A percentile compares a stretch with the other conserved stretches of the same genome.
These are phyloP conservation scores for Parasteatoda tepidariorum DNA, from an alignment of 1,140 invertebrate species.

Conservation along the genomic window DNA sequence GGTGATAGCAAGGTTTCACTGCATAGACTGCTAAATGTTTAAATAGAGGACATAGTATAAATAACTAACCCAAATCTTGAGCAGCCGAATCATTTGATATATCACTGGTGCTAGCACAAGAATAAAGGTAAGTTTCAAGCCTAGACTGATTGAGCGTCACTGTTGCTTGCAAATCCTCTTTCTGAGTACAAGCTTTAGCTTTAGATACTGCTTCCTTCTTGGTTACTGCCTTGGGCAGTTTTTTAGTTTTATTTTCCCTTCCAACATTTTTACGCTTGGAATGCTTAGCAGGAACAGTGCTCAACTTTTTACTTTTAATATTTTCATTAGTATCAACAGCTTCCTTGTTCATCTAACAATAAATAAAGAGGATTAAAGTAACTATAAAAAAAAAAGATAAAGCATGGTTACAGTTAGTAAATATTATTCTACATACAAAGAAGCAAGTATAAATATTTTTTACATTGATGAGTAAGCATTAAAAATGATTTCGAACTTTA, in stretches of 20 bases:
- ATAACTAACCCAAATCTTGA: not conserved
- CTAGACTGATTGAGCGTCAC: not conserved
- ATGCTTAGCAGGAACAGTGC: not conserved
- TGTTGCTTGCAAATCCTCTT: not conserved
- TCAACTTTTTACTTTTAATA: too few relatives aligned
- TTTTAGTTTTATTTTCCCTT: not conserved
- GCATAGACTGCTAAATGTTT: not conserved
- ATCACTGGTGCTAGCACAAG: not conserved
- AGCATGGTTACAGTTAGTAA: too few relatives aligned
- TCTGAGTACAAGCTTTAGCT: not conserved
- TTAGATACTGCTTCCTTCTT: not conserved
- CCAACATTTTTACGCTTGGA: not conserved
- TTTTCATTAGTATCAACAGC: too few relatives aligned
- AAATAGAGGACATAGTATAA: not conserved
- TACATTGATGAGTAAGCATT: too few relatives aligned
- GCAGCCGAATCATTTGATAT: not conserved
- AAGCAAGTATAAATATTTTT: too few relatives aligned
- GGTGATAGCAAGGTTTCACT: too few relatives aligned
- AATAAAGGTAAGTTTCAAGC: not conserved
- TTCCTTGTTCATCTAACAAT: too few relatives aligned
- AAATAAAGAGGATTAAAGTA: too few relatives aligned
- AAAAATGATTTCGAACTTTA: too few relatives aligned
- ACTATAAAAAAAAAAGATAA: too few relatives aligned
- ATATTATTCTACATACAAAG: too few relatives aligned
- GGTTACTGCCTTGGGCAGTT: not conserved